These are phyloP conservation scores for Limnephilus lunatus DNA, from an alignment of 2,888 invertebrate genomes.

Conservation along the genomic window DNA sequence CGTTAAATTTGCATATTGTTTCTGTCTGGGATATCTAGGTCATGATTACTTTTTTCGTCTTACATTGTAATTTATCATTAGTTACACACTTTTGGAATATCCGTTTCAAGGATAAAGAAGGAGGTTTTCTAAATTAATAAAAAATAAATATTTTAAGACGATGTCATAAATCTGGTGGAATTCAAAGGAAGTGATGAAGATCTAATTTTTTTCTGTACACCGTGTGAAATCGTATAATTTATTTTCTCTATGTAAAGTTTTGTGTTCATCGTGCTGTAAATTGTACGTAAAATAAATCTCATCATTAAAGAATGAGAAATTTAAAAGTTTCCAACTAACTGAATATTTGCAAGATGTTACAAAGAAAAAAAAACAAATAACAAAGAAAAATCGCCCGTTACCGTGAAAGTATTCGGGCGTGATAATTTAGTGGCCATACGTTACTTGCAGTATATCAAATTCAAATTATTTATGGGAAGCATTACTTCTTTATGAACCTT, in stretches of 20 bases:
- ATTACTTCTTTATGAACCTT: not conserved
- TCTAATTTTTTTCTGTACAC: not conserved
- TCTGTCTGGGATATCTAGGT: too few relatives aligned
- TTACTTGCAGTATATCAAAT: conserved; percentile 12
- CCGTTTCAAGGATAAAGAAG: too few relatives aligned
- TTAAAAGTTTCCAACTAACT: not conserved
- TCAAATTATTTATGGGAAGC: not conserved
- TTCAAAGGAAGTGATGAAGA: not conserved
- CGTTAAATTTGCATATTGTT: too few relatives aligned
- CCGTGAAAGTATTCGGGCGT: not conserved
- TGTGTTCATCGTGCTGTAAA: not conserved
- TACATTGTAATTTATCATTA: too few relatives aligned
- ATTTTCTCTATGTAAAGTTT: not conserved
- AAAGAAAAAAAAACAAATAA: not conserved
- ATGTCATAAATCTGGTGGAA: not conserved
- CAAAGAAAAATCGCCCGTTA: not conserved
- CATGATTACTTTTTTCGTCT: too few relatives aligned
- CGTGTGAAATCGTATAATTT: not conserved
- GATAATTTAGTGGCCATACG: conserved; percentile 17
- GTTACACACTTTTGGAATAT: too few relatives aligned
- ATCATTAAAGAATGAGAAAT: not conserved
- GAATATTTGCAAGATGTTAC: not conserved
- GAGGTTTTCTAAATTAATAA: too few relatives aligned
- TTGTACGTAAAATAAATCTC: not conserved
- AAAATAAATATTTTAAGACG: too few relatives aligned